phyloP scores from a whole-genome alignment of 2,888 invertebrate genomes.

The Luperina testacea region DNA sequence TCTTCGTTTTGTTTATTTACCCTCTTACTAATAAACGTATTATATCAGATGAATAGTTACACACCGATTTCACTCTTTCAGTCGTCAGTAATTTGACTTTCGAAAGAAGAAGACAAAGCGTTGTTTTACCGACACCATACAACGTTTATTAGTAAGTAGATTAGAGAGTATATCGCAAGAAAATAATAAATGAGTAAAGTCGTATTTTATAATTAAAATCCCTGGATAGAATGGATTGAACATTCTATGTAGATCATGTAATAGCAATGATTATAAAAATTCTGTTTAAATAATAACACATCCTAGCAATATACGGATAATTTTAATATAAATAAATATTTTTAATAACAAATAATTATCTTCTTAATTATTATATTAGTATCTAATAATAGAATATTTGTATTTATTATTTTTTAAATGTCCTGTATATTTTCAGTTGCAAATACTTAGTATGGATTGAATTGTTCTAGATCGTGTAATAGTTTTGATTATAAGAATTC shows the following conservation, averaged over 20 bases:
- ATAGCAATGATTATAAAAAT: background rate
- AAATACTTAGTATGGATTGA: background rate
- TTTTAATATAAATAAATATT: too few species aligned
- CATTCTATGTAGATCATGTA: background rate
- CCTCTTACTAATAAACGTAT: too few species aligned
- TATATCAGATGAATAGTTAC: too few species aligned
- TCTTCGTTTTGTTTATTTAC: conserved; percentile 10
- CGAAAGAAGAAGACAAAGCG: too few species aligned
- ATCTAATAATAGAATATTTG: too few species aligned
- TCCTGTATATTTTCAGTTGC: background rate
- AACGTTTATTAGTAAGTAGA: too few species aligned
- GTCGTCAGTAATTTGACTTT: too few species aligned
- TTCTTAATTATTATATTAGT: too few species aligned
- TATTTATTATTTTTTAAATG: too few species aligned
- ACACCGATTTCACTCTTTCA: too few species aligned
- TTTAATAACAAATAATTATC: too few species aligned
- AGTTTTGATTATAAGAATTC: background rate
- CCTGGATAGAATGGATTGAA: background rate
- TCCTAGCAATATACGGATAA: background rate
- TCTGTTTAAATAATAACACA: background rate
- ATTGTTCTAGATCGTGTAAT: background rate
- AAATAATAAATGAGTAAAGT: background rate
- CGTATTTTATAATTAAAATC: background rate
- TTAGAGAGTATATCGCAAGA: background rate
- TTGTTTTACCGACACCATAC: too few species aligned